Evolutionary conservation across 2,113 vertebrate genomes (phyloP).

Genomic region (Falco punctatus): DNA sequence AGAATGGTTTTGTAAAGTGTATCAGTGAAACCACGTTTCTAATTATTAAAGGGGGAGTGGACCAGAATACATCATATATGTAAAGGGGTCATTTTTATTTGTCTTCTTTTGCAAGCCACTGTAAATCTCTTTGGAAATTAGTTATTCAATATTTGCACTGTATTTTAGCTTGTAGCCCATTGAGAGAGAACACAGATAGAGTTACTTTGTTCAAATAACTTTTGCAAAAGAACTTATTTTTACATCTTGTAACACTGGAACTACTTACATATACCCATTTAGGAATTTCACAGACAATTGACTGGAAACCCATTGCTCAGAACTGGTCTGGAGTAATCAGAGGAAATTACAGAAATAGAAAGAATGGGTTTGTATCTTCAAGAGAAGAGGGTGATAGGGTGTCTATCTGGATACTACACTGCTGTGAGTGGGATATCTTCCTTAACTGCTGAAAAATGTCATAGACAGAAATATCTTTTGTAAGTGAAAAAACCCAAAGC

Average conservation of each 20-base stretch:
- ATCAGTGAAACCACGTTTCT: constrained; percentile 30
- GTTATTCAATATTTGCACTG: not conserved
- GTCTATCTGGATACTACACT: not conserved
- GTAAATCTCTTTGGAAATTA: constrained; percentile 16
- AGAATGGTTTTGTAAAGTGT: constrained; percentile 37
- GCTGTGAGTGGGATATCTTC: not conserved
- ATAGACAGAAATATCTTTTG: constrained; percentile 21
- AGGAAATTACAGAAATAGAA: not conserved
- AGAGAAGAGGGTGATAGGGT: not conserved
- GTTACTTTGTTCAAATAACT: not conserved
- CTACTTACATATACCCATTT: not conserved
- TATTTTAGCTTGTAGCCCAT: not conserved
- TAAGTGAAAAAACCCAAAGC: not conserved
- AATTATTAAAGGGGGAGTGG: not conserved
- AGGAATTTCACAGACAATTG: not conserved
- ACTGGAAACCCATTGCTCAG: not conserved
- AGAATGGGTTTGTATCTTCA: not conserved
- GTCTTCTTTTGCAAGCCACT: not conserved
- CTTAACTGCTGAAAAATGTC: constrained; percentile 23
- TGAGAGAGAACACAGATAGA: not conserved
- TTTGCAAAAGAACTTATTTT: not conserved
- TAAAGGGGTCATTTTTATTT: constrained; percentile 30
- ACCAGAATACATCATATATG: not conserved
- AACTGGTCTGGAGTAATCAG: not conserved
- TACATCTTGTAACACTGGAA: not conserved